Conservation (phyloP, 2,888 invertebrate species). For the Scrobipalpa atriplicella region DNA sequence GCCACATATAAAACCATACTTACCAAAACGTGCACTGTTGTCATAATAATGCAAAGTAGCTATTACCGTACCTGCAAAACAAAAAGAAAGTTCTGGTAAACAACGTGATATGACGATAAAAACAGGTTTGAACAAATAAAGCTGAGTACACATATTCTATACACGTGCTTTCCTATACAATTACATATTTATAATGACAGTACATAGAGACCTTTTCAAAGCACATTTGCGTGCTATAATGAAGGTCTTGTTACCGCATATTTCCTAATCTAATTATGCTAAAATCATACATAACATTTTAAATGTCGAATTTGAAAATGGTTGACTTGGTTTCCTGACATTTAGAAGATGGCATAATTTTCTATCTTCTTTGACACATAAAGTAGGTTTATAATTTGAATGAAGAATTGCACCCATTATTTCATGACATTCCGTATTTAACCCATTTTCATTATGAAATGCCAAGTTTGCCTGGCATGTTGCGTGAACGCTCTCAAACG, state of each 20-base stretch:
- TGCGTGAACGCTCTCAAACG: conserved; percentile 16
- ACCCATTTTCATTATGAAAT: conserved; percentile 16
- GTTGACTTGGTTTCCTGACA: conserved; percentile 26
- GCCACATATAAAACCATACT: conserved; percentile 11
- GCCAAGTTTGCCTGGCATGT: conserved; percentile 11
- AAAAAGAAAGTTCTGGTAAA: conserved; percentile 11
- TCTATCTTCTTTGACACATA: neutral
- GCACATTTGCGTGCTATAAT: conserved; percentile 2
- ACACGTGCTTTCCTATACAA: neutral
- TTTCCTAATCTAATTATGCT: conserved; percentile 18
- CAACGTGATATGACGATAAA: conserved; percentile 4
- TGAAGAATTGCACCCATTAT: conserved; percentile 22
- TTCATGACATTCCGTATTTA: neutral
- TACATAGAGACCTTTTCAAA: neutral
- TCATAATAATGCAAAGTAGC: neutral
- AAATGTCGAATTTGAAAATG: neutral
- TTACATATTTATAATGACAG: no score
- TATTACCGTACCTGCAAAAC: conserved; percentile 14
- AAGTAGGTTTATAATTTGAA: conserved; percentile 18
- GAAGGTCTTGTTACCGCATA: neutral
- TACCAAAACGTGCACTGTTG: neutral
- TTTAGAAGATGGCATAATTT: conserved; percentile 28
- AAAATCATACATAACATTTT: neutral
- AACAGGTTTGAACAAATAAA: conserved; percentile 12
- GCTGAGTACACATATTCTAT: neutral